phyloP scores from a whole-genome alignment of 2,888 invertebrate genomes.

The Cryptops parisi region DNA sequence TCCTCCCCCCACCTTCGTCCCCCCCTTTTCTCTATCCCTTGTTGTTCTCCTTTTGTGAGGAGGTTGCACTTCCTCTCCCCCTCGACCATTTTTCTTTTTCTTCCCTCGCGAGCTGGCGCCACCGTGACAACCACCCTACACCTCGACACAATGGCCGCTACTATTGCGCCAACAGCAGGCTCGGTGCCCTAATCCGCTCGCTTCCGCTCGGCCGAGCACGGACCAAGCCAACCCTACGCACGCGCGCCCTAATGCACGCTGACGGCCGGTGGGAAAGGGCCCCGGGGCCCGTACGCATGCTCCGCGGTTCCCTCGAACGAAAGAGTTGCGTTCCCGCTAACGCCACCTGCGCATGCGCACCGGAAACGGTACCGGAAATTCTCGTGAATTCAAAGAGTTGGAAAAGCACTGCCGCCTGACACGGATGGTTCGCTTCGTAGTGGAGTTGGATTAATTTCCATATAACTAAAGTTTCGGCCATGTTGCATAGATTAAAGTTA shows the following conservation, averaged over 20 bases:
- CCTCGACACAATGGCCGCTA: conserved; percentile 10
- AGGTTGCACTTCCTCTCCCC: too few relatives aligned
- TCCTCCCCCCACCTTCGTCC: background rate
- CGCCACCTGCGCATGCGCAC: conserved; percentile 1
- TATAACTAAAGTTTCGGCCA: too few relatives aligned
- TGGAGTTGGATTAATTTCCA: too few relatives aligned
- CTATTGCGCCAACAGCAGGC: conserved; percentile 1
- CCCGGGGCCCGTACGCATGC: background rate
- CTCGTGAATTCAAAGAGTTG: too few relatives aligned
- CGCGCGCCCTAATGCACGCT: conserved; percentile 4
- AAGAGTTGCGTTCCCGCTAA: background rate
- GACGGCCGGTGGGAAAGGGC: conserved; percentile 2
- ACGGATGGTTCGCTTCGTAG: too few relatives aligned
- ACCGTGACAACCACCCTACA: conserved; percentile 1
- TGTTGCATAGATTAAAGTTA: too few relatives aligned
- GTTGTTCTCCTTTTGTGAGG: too few relatives aligned
- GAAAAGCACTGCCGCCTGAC: too few relatives aligned
- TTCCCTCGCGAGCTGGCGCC: background rate
- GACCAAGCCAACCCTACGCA: background rate
- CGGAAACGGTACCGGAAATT: too few relatives aligned
- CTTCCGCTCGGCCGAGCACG: conserved; percentile 6
- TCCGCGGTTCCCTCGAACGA: background rate
- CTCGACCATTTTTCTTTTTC: too few relatives aligned
- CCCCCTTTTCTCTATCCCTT: background rate
- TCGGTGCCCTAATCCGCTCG: conserved; percentile 9